Base-by-base conservation (phyloP, 2,113 vertebrate species). In the Aspiorhynchus laticeps region DNA sequence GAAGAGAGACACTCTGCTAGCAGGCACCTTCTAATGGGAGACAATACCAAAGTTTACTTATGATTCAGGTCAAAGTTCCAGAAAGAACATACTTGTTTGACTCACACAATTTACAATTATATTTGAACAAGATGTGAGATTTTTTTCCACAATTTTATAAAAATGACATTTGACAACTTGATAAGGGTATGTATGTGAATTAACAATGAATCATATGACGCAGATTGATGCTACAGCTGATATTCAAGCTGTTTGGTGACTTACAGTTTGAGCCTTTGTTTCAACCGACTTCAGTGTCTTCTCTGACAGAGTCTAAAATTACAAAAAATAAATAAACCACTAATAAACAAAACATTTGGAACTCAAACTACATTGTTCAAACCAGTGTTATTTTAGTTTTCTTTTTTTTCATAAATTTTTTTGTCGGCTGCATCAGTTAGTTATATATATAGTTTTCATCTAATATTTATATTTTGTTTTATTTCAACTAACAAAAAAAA, bases 301-400 rank as follows among this genome's bases (percentile, higher is more conserved):
- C 78, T 93, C 94, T 26, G 91, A 91, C 82, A 92, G 48, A 15
- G 88, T 88, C 93, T 96, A 74, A 65, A 82, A 90, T 46, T 15
- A 67, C 9, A 51, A 17, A 83, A 83, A 15, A 46, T 12, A 67
- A 79, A 86, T 46, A 59, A 87, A 31, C 46, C 6, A 46, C 28
- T 51, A 2, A 24, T 21, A 85, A 46, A 56, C 1, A 59, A 87
- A 48, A 38, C 21, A 61, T 43, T 43, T 77, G 17, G 8, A 33
- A 51, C 33, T 53, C 6, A 24, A 51, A 9, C 24, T 21, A 1
- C 14, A 51, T 7, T 56, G 19, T 79, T 56, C 77, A 10, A 56
- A 2, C 5, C 19, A 10, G 33, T 79, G 17, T 14, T 14, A 46
- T 12, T 46, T 33, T 33, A 33, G 31, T 33, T 33, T 33, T n/a